Evolutionary conservation across 2,888 invertebrate genomes (phyloP), one percentile per base, ranked within the genome.

Genomic region (Hedya salicella): DNA sequence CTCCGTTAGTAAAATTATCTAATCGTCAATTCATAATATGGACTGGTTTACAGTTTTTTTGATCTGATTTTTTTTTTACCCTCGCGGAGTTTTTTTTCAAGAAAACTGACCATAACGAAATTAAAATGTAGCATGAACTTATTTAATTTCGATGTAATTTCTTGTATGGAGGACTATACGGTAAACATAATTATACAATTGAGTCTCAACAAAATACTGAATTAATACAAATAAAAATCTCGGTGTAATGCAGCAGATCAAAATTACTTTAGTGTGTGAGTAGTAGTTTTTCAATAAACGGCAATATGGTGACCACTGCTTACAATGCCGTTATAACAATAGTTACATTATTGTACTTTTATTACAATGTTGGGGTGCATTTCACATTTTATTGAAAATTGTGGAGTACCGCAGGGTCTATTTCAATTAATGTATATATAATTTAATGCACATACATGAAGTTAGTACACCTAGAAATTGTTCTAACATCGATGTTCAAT

Each of bases 401-500:
- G 25, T 5, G 13, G 14, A 42, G 16, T 21, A 44, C 21, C 21
- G 21, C 13, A 21, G 21, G 13, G 40, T 42, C 8, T 17, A 54
- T 56, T 40, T 14, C 13, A 30, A 42, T 40, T 42, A 56, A 56
- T 42, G 21, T 56, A 56, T 44, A 5, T 32, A 46, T 32, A 57
- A 57, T 57, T 57, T 32, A 25, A 21, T 49, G 40, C 39, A 48
- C 49, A 49, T 49, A 49, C 6, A 8, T 60, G 13, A 25, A 25
- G 13, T 52, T 60, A 60, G 48, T 50, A 60, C 21, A 39, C 19
- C 44, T 42, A 44, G 16, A 42, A 44, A 57, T 44, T 57, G 32
- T n/a, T 44, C 46, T 57, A 57, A 46, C 21, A 48, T 46, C 16
- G 44, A 32, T 32, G 30, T 30, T 30, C 32, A 17, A 32, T 32